phyloP scores from a whole-genome alignment of 2,797 vertebrate genomes.

The Hoplostethus atlanticus region DNA sequence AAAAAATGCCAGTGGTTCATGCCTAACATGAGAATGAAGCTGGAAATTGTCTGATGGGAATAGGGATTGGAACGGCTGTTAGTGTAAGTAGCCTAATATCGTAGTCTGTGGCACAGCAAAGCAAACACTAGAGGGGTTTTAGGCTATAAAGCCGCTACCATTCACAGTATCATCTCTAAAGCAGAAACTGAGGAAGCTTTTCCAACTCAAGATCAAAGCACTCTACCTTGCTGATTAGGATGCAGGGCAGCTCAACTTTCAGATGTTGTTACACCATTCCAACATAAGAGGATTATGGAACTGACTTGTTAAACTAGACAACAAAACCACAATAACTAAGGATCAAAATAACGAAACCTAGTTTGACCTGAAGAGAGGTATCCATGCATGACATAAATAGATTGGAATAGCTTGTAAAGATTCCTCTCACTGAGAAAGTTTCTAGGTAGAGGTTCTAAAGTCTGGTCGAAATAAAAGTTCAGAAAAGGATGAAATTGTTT shows the following conservation, averaged over 20 bases:
- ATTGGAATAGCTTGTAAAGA: slow-evolving; percentile 45
- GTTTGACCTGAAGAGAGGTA: slow-evolving; percentile 50
- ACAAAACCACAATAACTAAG: slow-evolving; percentile 72
- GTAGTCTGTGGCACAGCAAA: slow-evolving; percentile 43
- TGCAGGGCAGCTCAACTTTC: slow-evolving; percentile 69
- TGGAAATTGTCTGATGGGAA: slow-evolving; percentile 47
- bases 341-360: slow-evolving; percentile 54
- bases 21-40: slow-evolving; percentile 28
- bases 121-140: slow-evolving; percentile 52
- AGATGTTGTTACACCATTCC: slow-evolving; percentile 47
- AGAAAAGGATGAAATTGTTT: slow-evolving; percentile 25
- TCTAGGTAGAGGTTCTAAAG: slow-evolving; percentile 36
- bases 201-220: slow-evolving; percentile 72
- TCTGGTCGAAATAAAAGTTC: neutral
- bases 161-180: slow-evolving; percentile 44
- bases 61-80: slow-evolving; percentile 53
- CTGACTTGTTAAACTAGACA: slow-evolving; percentile 72
- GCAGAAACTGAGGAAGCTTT: slow-evolving; percentile 55
- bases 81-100: slow-evolving; percentile 58
- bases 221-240: slow-evolving; percentile 74
- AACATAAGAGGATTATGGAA: slow-evolving; percentile 75
- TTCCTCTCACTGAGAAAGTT: slow-evolving; percentile 28
- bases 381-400: slow-evolving; percentile 62
- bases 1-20: slow-evolving; percentile 47
- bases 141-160: slow-evolving; percentile 47